These are phyloP conservation scores for Sarcophilus harrisii DNA, from an alignment of 2,797 vertebrate species.

Conservation along the genomic window DNA sequence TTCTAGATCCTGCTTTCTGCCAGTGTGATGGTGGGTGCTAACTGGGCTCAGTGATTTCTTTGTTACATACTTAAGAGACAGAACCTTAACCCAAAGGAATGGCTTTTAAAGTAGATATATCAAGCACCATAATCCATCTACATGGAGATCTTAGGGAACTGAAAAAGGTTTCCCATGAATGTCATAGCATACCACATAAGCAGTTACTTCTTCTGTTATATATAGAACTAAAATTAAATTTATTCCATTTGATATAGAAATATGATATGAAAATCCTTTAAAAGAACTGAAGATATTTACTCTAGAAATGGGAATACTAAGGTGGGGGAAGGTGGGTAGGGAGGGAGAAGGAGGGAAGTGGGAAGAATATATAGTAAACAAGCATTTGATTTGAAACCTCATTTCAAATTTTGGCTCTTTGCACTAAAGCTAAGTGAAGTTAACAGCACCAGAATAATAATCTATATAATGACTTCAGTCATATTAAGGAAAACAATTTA, in stretches of 20 bases:
- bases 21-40: too few relatives aligned
- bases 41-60: neutral
- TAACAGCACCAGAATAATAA: neutral
- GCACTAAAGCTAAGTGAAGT: neutral
- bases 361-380: neutral
- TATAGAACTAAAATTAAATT: neutral
- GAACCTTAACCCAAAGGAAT: neutral
- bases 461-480: neutral
- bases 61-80: neutral
- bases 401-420: neutral
- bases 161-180: neutral
- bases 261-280: neutral
- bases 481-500: neutral
- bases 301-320: neutral
- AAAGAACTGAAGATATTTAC: neutral
- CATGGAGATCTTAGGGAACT: neutral
- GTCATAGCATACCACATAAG: neutral
- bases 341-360: too few relatives aligned
- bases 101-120: neutral
- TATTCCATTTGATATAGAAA: neutral
- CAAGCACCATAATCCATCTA: neutral
- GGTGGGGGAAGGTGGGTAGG: too few relatives aligned
- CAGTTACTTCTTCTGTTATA: neutral
- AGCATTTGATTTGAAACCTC: neutral
- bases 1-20: neutral